These are phyloP conservation scores for Machaerirhynchus nigripectus DNA, from an alignment of 2,113 vertebrate species.

Conservation along the genomic window DNA sequence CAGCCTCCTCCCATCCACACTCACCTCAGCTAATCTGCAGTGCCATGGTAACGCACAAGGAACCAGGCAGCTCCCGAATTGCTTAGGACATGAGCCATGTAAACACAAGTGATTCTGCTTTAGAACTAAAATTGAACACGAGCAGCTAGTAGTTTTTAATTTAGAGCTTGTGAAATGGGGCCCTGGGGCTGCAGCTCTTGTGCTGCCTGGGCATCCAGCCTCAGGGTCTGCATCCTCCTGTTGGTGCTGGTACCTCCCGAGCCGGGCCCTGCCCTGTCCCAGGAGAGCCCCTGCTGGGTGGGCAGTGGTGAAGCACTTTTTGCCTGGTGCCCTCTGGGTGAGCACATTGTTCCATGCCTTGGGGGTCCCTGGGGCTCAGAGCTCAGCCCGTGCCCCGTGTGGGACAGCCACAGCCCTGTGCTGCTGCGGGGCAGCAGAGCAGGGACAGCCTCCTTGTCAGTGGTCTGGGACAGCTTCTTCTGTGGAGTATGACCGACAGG, in stretches of 20 bases:
- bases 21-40: conserved; percentile 26
- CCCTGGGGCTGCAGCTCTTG: background rate
- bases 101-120: background rate
- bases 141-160: background rate
- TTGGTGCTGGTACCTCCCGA: background rate
- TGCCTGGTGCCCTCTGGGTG: background rate
- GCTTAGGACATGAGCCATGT: conserved; percentile 14
- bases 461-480: background rate
- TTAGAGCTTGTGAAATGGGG: background rate
- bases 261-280: accelerated
- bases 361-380: background rate
- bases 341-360: background rate
- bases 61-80: conserved; percentile 16
- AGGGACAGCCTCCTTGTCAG: background rate
- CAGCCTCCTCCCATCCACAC: background rate
- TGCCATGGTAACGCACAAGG: conserved; percentile 36
- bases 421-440: background rate
- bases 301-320: background rate
- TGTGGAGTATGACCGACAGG: background rate
- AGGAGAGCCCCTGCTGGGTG: background rate
- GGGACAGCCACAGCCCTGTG: accelerated
- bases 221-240: background rate
- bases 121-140: background rate
- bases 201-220: background rate
- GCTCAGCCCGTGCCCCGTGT: background rate